A percentile compares a stretch with the other conserved stretches of the same genome.
These are phyloP conservation scores for Sus cebifrons DNA, from an alignment of 2,797 vertebrate genomes.

Conservation along the genomic window DNA sequence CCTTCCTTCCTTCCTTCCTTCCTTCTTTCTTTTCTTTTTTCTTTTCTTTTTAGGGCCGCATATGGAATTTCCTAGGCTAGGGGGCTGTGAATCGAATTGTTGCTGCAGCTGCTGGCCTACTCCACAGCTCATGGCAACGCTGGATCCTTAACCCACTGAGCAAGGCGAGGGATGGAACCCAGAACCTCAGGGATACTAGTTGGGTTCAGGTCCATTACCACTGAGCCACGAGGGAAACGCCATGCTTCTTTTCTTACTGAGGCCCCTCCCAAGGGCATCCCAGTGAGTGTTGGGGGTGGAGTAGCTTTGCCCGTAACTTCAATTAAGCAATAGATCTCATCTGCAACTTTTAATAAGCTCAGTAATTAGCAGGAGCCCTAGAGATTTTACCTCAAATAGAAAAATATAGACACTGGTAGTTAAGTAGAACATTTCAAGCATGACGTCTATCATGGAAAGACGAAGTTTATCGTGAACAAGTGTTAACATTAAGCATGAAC, in stretches of 20 bases:
- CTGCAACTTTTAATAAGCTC: conserved; percentile 60
- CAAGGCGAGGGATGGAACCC: no score
- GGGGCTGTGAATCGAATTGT: no score
- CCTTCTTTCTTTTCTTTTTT: no score
- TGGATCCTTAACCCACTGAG: no score
- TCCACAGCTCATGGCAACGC: no score
- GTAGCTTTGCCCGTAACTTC: conserved; percentile 48
- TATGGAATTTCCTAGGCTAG: no score
- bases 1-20: no score
- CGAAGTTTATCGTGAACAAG: conserved; percentile 41
- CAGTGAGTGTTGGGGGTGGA: background rate
- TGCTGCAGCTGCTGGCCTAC: no score
- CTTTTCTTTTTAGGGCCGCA: no score
- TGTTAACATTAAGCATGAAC: conserved; percentile 35
- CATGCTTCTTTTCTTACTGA: background rate
- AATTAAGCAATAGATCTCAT: background rate
- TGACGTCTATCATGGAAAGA: conserved; percentile 24
- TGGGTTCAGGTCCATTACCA: no score
- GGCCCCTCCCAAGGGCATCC: background rate
- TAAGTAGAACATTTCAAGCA: conserved; percentile 59
- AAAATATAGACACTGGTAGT: conserved; percentile 29
- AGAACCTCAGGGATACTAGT: no score
- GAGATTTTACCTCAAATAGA: conserved; percentile 28
- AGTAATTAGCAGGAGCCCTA: conserved; percentile 7
- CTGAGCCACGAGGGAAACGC: no score